Base-by-base conservation (phyloP, 2,113 vertebrate species). In the Crotalus horridus region DNA sequence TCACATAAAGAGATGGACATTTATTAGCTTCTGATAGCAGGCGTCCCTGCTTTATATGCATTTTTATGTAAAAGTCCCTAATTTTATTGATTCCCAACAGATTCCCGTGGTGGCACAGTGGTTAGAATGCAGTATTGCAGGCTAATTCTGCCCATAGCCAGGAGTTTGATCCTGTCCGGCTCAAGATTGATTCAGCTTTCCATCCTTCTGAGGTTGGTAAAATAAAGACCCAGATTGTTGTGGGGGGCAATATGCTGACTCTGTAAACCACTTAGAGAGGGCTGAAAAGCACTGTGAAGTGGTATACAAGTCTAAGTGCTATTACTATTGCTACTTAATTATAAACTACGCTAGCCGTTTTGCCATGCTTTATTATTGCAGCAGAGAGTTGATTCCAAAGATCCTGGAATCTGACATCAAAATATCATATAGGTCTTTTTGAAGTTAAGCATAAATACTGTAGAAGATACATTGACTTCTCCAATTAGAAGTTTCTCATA, bases 11-110 rank as follows among this genome's bases (percentile, higher is more conserved):
- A 96, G 96, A 97, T 97, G 97, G 98, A 97, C 98, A 98, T 98
- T 98, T 98, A 98, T 97, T 97, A 97, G 98, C 96, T 98, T 97
- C 97, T 97, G 97, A 97, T 98, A 97, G 97, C 97, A 97, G 94
- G 95, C 93, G 95, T 97, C 96, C 97, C 97, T 96, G 96, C 95
- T 97, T 98, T 97, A 98, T 95, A 97, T 96, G 97, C 96, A 97
- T 96, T 97, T 97, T 98, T 98, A 97, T 98, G 96, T 97, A 97
- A 97, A 97, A 85, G 53, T 97, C 97, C 96, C 96, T 96, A 96
- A 97, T 97, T 98, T 97, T 97, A 97, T 98, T 97, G 90, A 96
- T 97, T 97, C 97, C 97, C 97, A 95, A 90, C 96, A 97, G 97
- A 97, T 97, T 97, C 97, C 96, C 97, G 61, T 24, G 95, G 96